Conservation (phyloP, 1,140 invertebrate genomes). For the Trichoplusia ni region DNA sequence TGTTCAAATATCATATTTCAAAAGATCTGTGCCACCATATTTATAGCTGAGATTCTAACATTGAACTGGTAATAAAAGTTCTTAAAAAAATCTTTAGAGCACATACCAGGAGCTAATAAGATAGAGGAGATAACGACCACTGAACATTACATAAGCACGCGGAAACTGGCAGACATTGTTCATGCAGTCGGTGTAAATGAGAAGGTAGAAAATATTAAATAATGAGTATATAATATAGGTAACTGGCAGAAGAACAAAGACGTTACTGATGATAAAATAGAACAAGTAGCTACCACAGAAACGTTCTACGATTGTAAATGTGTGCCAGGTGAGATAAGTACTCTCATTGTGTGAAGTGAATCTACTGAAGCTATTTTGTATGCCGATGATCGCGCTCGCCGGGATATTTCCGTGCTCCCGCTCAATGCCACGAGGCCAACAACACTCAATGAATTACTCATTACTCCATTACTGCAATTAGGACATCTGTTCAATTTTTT, state of each 20-base stretch:
- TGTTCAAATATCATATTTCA: slow-evolving; percentile 9
- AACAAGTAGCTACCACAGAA: too few relatives aligned
- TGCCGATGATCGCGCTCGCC: slow-evolving; percentile 9
- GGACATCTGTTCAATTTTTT: neutral
- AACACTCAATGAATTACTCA: slow-evolving; percentile 71
- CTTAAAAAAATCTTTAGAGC: slow-evolving; percentile 24
- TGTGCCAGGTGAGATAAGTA: too few relatives aligned
- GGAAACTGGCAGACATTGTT: slow-evolving; percentile 45
- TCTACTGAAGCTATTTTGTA: neutral
- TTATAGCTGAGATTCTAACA: slow-evolving; percentile 8
- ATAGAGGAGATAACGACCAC: slow-evolving; percentile 31
- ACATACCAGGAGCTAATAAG: slow-evolving; percentile 30
- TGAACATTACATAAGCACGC: slow-evolving; percentile 40
- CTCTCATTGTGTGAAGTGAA: slow-evolving; percentile 16
- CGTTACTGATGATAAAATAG: too few relatives aligned
- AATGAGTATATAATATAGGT: neutral
- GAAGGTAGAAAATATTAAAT: slow-evolving; percentile 1
- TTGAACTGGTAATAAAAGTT: slow-evolving; percentile 10
- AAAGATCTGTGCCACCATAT: neutral
- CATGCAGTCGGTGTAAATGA: neutral
- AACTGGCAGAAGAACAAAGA: too few relatives aligned
- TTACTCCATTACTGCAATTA: slow-evolving; percentile 38
- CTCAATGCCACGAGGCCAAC: slow-evolving; percentile 75
- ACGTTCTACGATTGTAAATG: too few relatives aligned
- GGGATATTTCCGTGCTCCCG: slow-evolving; percentile 54